Evolutionary conservation across 1,140 invertebrate genomes (phyloP).

Genomic region (Phthorimaea operculella): DNA sequence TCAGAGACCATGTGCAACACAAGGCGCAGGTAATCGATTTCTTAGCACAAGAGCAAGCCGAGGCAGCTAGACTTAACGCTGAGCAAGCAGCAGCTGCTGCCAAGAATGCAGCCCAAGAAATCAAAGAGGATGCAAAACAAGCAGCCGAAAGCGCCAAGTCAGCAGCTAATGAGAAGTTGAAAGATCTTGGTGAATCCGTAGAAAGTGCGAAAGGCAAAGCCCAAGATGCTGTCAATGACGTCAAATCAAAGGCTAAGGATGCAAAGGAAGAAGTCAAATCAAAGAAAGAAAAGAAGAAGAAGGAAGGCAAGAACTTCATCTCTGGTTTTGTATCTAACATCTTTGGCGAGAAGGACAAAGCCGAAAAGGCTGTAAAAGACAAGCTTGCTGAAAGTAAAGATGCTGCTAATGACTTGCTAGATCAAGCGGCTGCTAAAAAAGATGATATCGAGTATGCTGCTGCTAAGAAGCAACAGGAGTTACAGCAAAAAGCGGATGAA

Average conservation of each 20-base stretch:
- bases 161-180: slow-evolving; percentile 29
- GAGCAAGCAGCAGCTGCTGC: slow-evolving; percentile 20
- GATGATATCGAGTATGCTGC: slow-evolving; percentile 38
- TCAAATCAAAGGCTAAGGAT: slow-evolving; percentile 20
- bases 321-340: slow-evolving; percentile 53
- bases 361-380: slow-evolving; percentile 48
- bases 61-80: slow-evolving; percentile 36
- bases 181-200: slow-evolving; percentile 30
- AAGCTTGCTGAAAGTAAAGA: slow-evolving; percentile 48
- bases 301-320: slow-evolving; percentile 57
- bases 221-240: slow-evolving; percentile 4
- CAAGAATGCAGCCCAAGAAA: slow-evolving; percentile 21
- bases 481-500: slow-evolving; percentile 36
- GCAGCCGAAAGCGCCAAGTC: slow-evolving; percentile 28
- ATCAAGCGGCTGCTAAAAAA: slow-evolving; percentile 41
- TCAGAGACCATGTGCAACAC: slow-evolving; percentile 32
- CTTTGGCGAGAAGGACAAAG: slow-evolving; percentile 57
- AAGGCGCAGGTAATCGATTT: slow-evolving; percentile 46
- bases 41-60: slow-evolving; percentile 44
- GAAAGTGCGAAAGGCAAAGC: slow-evolving; percentile 35
- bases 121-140: slow-evolving; percentile 28
- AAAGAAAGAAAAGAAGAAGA: slow-evolving; percentile 51
- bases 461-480: slow-evolving; percentile 39
- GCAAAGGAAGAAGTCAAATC: slow-evolving; percentile 34
- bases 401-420: slow-evolving; percentile 33